Evolutionary conservation across 2,113 vertebrate species (phyloP), one percentile per base, ranked within the genome.

Genomic region (Lampris megalopsis): DNA sequence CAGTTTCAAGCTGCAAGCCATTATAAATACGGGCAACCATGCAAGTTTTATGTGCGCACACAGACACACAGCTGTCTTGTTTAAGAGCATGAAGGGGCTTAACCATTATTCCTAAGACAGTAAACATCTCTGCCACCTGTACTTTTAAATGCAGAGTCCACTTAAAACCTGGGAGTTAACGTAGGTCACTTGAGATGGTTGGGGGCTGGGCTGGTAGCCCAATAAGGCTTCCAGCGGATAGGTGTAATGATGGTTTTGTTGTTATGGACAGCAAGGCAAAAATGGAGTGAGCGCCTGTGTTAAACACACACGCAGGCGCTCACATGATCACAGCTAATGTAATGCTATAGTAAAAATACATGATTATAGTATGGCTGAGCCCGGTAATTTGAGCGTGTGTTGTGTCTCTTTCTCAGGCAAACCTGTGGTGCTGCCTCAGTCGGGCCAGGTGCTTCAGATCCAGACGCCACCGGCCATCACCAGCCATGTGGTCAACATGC

Each of bases 401-500:
- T 73, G 43, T 81, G 47, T 74, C 47, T 81, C 41, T 82, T 57
- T 41, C 43, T 66, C 85, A 99, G 97, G 94, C 83, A 93, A 81
- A 2, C 89, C 95, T 0, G 75, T 97, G 72, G 74, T 97, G 90
- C 92, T 98, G 47, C 91, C 95, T 38, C 96, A 94, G 87, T 89
- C 96, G 0, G 8, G 94, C 47, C 91, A 88, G 82, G 79, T 98
- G 78, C 92, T 97, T 1, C 97, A 97, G 70, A 94, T 98, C 58
- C 96, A 95, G 81, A 80, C 93, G 2, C 87, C 95, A 9, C 93
- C 92, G 58, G 71, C 95, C 0, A 62, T 97, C 35, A 9, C 93
- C 0, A 86, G 92, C 48, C 94, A 89, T 35, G 69, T 94, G 75
- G 62, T 95, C 0, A 63, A 94, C 3, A 86, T 97, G 38, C 93